Conservation (phyloP, 2,113 vertebrate species). For the Lynx canadensis region DNA sequence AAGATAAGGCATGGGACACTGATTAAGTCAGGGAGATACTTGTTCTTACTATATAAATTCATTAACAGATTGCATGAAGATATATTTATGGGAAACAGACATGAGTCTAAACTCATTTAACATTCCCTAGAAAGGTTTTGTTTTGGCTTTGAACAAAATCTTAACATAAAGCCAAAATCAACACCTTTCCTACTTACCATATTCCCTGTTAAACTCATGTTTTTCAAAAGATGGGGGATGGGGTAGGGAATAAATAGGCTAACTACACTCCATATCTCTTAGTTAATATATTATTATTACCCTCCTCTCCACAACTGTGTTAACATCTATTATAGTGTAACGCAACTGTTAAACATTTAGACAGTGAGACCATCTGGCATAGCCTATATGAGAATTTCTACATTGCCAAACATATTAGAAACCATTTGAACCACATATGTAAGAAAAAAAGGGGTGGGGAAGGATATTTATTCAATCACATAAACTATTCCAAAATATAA, state of each 20-base stretch:
- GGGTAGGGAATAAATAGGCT: background rate
- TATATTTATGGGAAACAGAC: background rate
- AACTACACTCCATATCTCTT: background rate
- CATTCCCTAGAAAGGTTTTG: conserved; percentile 3
- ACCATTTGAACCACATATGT: background rate
- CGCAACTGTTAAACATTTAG: background rate
- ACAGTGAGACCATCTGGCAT: background rate
- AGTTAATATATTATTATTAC: background rate
- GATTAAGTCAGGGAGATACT: background rate
- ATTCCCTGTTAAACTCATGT: background rate
- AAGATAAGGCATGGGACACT: background rate
- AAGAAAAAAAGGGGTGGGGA: background rate
- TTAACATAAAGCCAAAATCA: conserved; percentile 14
- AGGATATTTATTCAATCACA: background rate
- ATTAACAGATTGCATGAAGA: background rate
- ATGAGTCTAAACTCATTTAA: background rate
- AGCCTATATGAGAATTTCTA: background rate
- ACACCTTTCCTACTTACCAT: background rate
- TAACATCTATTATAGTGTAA: background rate
- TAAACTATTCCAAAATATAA: background rate
- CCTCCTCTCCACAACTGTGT: background rate
- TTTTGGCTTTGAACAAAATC: conserved; percentile 1
- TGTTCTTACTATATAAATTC: background rate
- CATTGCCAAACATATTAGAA: background rate
- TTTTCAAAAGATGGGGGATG: background rate